These are phyloP conservation scores for Paraescarpia echinospica DNA, from an alignment of 1,140 invertebrate species.

Conservation along the genomic window DNA sequence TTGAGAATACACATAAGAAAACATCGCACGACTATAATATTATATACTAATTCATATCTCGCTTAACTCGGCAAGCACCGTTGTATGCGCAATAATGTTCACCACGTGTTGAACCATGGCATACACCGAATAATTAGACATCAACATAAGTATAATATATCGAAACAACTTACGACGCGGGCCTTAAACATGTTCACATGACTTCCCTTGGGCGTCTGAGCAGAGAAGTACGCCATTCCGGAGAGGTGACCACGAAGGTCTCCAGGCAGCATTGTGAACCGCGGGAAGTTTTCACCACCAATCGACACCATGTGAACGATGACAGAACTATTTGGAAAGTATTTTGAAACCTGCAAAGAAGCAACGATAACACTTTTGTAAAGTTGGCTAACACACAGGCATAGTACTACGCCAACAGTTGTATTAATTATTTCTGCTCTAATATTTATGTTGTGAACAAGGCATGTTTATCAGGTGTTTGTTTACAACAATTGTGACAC, in stretches of 20 bases:
- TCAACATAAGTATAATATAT: neutral
- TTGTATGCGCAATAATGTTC: neutral
- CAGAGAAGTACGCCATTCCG: neutral
- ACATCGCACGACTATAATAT: no score
- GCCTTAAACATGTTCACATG: neutral
- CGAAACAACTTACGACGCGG: neutral
- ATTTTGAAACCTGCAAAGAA: neutral
- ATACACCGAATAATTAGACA: neutral
- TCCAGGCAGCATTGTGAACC: neutral
- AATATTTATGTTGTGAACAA: no score
- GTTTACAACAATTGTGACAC: no score
- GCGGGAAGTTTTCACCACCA: neutral
- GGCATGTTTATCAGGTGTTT: no score
- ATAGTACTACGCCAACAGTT: no score
- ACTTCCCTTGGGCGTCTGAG: neutral
- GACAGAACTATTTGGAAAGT: neutral
- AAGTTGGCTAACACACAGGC: no score
- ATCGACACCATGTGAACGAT: neutral
- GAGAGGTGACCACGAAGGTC: neutral
- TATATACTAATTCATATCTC: neutral
- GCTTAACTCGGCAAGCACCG: neutral
- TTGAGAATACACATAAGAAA: no score
- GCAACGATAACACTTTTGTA: neutral
- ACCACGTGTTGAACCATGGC: neutral
- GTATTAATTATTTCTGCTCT: no score